Base-by-base conservation (phyloP, 2,888 invertebrate species). In the Proisotoma minuta region DNA sequence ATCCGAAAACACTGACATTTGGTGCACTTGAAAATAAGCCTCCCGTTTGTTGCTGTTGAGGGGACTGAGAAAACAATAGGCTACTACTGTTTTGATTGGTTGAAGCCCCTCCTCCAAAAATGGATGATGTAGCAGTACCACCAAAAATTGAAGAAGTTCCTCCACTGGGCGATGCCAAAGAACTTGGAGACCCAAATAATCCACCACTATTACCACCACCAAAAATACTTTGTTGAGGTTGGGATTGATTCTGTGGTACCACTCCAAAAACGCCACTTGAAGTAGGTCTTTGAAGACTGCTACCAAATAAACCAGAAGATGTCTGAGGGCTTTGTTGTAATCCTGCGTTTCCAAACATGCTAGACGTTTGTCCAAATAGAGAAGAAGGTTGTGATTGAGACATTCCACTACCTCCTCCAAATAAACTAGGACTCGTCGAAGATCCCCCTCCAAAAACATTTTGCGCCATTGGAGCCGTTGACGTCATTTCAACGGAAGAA, bases 381-480 rank as follows among this genome's bases (percentile, higher is more conserved):
- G 18, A 5, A 12, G 43, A 43, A 5, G 5, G 43, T 43, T 43
- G n/a, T n/a, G n/a, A n/a, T n/a, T n/a, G n/a, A n/a, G n/a, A n/a
- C n/a, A n/a, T n/a, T n/a, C n/a, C 43, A 4, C 43, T 34, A 34
- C 34, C 15, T 34, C 34, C 34, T 12, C 43, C 43, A 43, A 43
- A 43, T 43, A 43, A 5, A 43, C 20, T 43, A n/a, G 43, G 43
- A 5, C 10, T n/a, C 43, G 24, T 39, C 2, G 40, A 24, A 3
- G 18, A 39, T 3, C 34, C 52, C 20, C 29, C 57, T 12, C 62
- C 63, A 34, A 63, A 63, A 34, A 59, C 28, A 50, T 28, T 50
- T 20, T 28, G 29, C 1, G 28, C 18, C 18, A 29, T 39, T 39
- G 52, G 50, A 4, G 27, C 15, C 5, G 47, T n/a, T 23, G 43